These are phyloP conservation scores for Macaria liturata DNA, from an alignment of 2,888 invertebrate genomes.

Conservation along the genomic window DNA sequence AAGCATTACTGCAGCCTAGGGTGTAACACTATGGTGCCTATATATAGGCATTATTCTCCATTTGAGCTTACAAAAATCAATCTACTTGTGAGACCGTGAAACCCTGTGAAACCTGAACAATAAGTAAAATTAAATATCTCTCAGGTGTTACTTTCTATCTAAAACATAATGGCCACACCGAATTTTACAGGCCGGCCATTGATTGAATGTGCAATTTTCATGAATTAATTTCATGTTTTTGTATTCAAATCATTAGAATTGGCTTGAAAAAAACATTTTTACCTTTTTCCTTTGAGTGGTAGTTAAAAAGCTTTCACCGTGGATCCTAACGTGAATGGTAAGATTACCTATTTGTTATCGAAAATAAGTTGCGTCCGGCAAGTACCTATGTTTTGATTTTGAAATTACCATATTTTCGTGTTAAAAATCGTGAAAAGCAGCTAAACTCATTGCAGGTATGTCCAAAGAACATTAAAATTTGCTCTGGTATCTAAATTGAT, in stretches of 20 bases:
- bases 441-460: too few species aligned
- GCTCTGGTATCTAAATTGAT: too few species aligned
- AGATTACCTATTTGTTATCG: conserved; percentile 35
- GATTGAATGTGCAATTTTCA: conserved; percentile 5
- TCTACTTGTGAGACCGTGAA: too few species aligned
- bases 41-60: too few species aligned
- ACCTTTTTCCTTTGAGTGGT: conserved; percentile 8
- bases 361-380: conserved; percentile 21
- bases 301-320: conserved; percentile 47
- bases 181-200: conserved; percentile 17
- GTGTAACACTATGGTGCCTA: too few species aligned
- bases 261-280: neutral
- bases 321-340: conserved; percentile 70
- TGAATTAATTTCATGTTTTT: conserved; percentile 6
- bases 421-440: conserved; percentile 6
- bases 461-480: too few species aligned
- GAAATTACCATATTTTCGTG: conserved; percentile 26
- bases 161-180: neutral
- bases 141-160: too few species aligned
- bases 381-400: conserved; percentile 10
- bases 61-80: too few species aligned
- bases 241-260: neutral
- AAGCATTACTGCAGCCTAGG: too few species aligned
- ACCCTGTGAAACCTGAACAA: too few species aligned
- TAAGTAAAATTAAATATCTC: too few species aligned